Base-by-base conservation (phyloP, 2,113 vertebrate genomes). In the Garra rufa region DNA sequence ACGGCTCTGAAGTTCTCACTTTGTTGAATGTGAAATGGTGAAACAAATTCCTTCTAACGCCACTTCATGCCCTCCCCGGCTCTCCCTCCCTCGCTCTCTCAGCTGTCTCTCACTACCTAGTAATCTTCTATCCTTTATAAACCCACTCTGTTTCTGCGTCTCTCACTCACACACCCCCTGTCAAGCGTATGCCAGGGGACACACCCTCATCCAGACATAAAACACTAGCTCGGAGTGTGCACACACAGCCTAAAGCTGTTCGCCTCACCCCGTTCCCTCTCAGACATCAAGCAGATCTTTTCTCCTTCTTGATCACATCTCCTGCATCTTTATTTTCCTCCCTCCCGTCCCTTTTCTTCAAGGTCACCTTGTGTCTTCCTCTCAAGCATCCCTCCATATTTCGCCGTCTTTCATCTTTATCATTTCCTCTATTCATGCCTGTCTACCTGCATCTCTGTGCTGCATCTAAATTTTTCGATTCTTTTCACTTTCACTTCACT, bases 221-320 rank as follows among this genome's bases (percentile, higher is more conserved):
- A 79, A 77, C 75, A 65, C 73, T 57, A 70, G 79, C 50, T 69
- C 9, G 1, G 50, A 75, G 76, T 44, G 14, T 9, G 28, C 11
- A 59, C 71, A 83, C 10, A 30, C 59, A 81, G 87, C 89, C 90
- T 10, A 87, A 92, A 90, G 91, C 90, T 91, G 91, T 92, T 90
- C 88, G 50, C 87, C 85, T 88, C 85, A 73, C 87, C 79, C 52
- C n/a, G 34, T 86, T 88, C 88, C 92, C 79, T 11, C 50, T 70
- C 87, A 92, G 89, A 92, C 89, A 91, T 91, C 91, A 91, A 90
- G 90, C 86, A 84, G 91, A 90, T 89, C 92, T 80, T 83, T 78
- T 87, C 84, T 84, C 83, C 83, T 88, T 77, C 85, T 84, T 75
- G 50, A 57, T 57, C 59, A n/a, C 48, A 43, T 21, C 21, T 34